A percentile compares a stretch with the other conserved stretches of the same genome.
Conservation (phyloP, 2,113 vertebrate genomes). For the Beaufortia kweichowensis region DNA sequence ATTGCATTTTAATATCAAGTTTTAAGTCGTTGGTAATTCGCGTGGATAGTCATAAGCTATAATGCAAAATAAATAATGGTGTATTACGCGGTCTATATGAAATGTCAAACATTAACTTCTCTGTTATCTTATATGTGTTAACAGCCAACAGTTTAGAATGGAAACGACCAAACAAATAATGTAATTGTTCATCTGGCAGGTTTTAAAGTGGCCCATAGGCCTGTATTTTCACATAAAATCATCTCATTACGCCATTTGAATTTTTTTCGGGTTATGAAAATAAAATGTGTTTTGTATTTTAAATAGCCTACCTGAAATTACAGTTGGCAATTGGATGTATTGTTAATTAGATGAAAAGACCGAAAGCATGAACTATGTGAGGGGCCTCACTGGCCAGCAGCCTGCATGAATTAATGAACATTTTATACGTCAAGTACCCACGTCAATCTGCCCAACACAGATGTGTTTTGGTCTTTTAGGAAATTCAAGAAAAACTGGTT, state of each 20-base stretch:
- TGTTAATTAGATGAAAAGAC: constrained; percentile 27
- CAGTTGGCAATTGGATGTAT: constrained; percentile 13
- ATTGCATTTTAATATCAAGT: too few relatives aligned
- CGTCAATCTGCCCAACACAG: constrained; percentile 16
- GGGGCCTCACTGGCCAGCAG: constrained; percentile 6
- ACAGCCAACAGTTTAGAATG: neutral
- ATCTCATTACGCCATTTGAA: neutral
- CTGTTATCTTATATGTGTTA: neutral
- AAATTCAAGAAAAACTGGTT: constrained; percentile 14
- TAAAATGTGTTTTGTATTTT: constrained; percentile 2
- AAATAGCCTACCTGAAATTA: constrained; percentile 20
- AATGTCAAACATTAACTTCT: constrained; percentile 14
- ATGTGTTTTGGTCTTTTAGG: neutral
- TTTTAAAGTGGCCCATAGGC: neutral
- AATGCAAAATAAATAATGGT: too few relatives aligned
- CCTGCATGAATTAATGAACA: constrained; percentile 31
- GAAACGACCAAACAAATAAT: neutral
- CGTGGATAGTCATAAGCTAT: too few relatives aligned
- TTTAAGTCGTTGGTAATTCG: neutral
- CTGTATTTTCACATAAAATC: neutral
- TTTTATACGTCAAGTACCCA: constrained; percentile 2
- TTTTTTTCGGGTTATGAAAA: neutral
- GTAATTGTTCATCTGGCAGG: neutral
- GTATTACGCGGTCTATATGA: neutral
- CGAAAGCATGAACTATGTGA: neutral